These are phyloP conservation scores for Strigamia transsilvanica DNA, from an alignment of 2,888 invertebrate species.

Conservation along the genomic window DNA sequence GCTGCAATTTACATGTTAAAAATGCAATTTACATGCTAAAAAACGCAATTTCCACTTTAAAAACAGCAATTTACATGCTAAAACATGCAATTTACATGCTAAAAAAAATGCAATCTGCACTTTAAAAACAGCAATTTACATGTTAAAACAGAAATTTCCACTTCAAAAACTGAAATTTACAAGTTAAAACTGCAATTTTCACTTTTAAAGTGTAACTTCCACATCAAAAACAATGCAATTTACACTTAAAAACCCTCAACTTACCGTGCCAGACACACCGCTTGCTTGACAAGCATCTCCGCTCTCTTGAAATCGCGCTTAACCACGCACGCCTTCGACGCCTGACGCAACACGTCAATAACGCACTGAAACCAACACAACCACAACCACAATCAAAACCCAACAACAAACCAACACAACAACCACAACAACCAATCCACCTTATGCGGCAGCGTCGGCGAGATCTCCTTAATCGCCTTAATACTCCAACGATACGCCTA, in stretches of 20 bases:
- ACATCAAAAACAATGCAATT: too few relatives aligned
- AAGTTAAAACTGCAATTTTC: too few relatives aligned
- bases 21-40: too few relatives aligned
- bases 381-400: not conserved
- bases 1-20: too few relatives aligned
- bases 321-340: conserved; percentile 85
- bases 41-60: too few relatives aligned
- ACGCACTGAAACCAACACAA: conserved; percentile 61
- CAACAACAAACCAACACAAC: conserved; percentile 1
- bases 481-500: conserved; percentile 78
- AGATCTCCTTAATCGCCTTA: conserved; percentile 75
- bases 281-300: conserved; percentile 82
- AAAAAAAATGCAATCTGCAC: too few relatives aligned
- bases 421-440: conserved; percentile 58
- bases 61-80: too few relatives aligned
- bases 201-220: not conserved
- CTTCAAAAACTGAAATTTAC: too few relatives aligned
- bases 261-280: conserved; percentile 73
- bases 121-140: too few relatives aligned
- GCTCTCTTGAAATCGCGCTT: conserved; percentile 85
- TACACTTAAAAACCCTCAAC: too few relatives aligned
- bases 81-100: too few relatives aligned
- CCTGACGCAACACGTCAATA: conserved; percentile 84
- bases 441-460: conserved; percentile 60
- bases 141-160: too few relatives aligned